Percentiles rank a stretch among this genome's conserved stretches.
Conservation (phyloP, 2,888 invertebrate genomes). For the Lathronympha strigana region DNA sequence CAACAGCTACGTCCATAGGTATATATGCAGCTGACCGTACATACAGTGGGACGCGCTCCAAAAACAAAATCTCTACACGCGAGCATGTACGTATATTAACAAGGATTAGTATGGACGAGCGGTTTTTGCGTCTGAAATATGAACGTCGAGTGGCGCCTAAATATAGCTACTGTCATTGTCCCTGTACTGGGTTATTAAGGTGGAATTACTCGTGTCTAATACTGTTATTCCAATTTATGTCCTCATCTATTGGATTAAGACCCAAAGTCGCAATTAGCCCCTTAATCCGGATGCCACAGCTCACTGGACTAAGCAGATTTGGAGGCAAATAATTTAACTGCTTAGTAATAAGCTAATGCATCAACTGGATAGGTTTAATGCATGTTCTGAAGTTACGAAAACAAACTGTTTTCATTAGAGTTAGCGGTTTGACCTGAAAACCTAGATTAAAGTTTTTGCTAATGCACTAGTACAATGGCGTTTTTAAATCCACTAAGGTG, state of each 20-base stretch:
- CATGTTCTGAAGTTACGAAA: background rate
- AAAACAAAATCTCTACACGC: no score
- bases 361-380: background rate
- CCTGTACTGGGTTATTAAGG: background rate
- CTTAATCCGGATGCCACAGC: conserved; percentile 8
- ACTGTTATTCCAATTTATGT: conserved; percentile 30
- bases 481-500: background rate
- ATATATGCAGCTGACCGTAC: no score
- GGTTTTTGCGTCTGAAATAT: no score
- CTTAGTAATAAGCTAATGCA: conserved; percentile 14
- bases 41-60: no score
- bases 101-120: no score
- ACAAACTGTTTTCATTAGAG: background rate
- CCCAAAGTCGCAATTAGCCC: conserved; percentile 29
- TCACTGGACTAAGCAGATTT: conserved; percentile 29
- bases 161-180: background rate
- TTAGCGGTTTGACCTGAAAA: conserved; percentile 18
- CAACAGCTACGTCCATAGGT: no score
- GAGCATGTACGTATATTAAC: no score
- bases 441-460: conserved; percentile 1
- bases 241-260: conserved; percentile 29
- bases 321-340: conserved; percentile 23
- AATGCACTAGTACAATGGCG: background rate
- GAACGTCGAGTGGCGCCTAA: no score
- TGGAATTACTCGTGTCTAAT: conserved; percentile 14